These are phyloP conservation scores for Perca schrenkii DNA, from an alignment of 2,113 vertebrate species.

Conservation along the genomic window DNA sequence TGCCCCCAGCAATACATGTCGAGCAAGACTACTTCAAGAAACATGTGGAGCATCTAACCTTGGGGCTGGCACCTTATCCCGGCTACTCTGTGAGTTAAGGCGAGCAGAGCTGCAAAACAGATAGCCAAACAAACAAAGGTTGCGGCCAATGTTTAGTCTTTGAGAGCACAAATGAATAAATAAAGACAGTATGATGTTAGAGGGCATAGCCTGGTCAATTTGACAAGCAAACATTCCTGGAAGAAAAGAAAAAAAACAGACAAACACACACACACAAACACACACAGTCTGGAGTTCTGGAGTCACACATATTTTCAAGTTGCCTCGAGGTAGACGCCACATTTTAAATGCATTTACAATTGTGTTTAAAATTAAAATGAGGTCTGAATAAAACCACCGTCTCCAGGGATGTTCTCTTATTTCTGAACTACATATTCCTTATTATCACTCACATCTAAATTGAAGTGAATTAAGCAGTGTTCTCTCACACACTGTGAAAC, in stretches of 20 bases:
- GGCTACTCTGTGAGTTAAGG: constrained; percentile 98
- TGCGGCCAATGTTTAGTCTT: constrained; percentile 75
- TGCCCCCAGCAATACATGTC: constrained; percentile 81
- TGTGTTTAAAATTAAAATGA: constrained; percentile 14
- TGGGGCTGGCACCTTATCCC: constrained; percentile 97
- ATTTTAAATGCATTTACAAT: constrained; percentile 1
- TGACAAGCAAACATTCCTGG: constrained; percentile 80
- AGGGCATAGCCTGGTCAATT: constrained; percentile 87
- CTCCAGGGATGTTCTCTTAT: not conserved
- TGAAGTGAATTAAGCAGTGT: not conserved
- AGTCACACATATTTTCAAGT: constrained; percentile 70
- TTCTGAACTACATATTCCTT: constrained; percentile 2
- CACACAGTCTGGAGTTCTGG: constrained; percentile 55
- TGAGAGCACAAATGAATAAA: constrained; percentile 36
- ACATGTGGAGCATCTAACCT: constrained; percentile 93
- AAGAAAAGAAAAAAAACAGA: not conserved
- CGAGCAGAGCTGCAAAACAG: constrained; percentile 99
- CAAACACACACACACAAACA: not conserved
- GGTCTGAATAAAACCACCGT: not conserved
- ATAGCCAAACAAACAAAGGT: constrained; percentile 92
- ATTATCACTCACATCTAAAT: constrained; percentile 1
- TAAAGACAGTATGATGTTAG: constrained; percentile 83
- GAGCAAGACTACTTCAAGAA: constrained; percentile 91
- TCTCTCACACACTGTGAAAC: not conserved
- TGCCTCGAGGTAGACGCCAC: not conserved